Base-by-base conservation (phyloP, 2,113 vertebrate genomes). In the Gallinago media region DNA sequence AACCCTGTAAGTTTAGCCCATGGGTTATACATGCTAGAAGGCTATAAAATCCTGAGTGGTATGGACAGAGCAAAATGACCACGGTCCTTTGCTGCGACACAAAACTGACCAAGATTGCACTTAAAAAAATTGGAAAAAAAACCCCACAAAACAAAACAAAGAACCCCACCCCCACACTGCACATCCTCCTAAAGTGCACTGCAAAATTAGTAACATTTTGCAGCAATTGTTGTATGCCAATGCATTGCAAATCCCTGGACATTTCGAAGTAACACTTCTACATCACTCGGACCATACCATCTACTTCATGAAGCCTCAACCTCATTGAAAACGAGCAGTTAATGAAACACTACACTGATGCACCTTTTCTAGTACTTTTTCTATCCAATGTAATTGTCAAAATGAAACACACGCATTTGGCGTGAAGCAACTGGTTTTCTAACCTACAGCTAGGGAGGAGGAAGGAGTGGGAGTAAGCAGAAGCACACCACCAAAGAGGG, bases 401-500 rank as follows among this genome's bases (percentile, higher is more conserved):
- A 73, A 80, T 3, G 36, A 73, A 56, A 59, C 11, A 65, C 15
- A 52, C 9, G 19, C 8, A 32, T 66, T 74, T 81, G 40, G 61
- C 72, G 49, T 54, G 54, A 92, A 86, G 55, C 75, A 96, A 67
- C 65, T 78, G 52, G 40, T 92, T 89, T 94, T 84, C 77, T 81
- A 94, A 95, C 50, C 68, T 92, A 47, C 65, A 81, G 56, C 59
- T 59, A 84, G 52, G 26, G 61, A 94, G 76, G 80, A 96, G 96
- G 95, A 97, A 95, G 84, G 47, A 94, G 95, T 94, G 83, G 95
- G 95, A 94, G 96, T 86, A 91, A 84, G 84, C 73, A 96, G 93
- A 89, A 92, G 84, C 68, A 91, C 34, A 78, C 63, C 42, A 84
- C 1, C 0, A 44, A 63, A 59, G 32, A 73, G 31, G 29, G 36